Evolutionary conservation across 1,140 invertebrate species (phyloP).

Genomic region (Hydropsyche tenuis): DNA sequence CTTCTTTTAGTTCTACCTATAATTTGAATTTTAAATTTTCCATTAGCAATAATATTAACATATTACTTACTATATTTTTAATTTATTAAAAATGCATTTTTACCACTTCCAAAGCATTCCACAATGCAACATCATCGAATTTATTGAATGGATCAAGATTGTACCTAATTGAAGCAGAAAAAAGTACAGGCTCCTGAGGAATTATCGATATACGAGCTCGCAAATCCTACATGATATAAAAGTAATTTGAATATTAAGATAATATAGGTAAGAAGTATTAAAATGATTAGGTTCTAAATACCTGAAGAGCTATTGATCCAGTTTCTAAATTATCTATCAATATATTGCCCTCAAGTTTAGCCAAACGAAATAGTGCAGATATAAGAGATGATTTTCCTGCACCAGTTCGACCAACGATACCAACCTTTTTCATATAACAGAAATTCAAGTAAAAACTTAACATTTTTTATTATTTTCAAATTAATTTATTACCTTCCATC

Average conservation of each 20-base stretch:
- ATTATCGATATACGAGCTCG: constrained; percentile 71
- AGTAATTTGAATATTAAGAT: not conserved
- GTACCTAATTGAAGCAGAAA: constrained; percentile 74
- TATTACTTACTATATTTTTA: not conserved
- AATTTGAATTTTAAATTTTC: too few species aligned
- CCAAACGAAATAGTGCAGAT: constrained; percentile 75
- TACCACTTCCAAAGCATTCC: constrained; percentile 54
- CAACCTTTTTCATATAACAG: constrained; percentile 62
- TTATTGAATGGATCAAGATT: constrained; percentile 85
- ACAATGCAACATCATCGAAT: constrained; percentile 54
- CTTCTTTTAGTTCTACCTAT: constrained; percentile 63
- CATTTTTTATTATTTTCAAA: not conserved
- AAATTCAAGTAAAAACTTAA: constrained; percentile 13
- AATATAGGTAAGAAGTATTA: not conserved
- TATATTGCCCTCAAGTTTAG: constrained; percentile 64
- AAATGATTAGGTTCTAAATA: not conserved
- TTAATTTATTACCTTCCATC: constrained; percentile 64
- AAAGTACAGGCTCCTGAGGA: constrained; percentile 73
- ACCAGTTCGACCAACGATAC: constrained; percentile 81
- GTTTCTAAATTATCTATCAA: constrained; percentile 63
- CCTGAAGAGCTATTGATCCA: constrained; percentile 60
- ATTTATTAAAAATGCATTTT: constrained; percentile 24
- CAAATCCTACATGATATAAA: constrained; percentile 56
- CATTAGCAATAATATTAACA: constrained; percentile 26
- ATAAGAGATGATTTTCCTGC: constrained; percentile 88